Base-by-base conservation (phyloP, 2,888 invertebrate genomes). In the Thera obeliscata region DNA sequence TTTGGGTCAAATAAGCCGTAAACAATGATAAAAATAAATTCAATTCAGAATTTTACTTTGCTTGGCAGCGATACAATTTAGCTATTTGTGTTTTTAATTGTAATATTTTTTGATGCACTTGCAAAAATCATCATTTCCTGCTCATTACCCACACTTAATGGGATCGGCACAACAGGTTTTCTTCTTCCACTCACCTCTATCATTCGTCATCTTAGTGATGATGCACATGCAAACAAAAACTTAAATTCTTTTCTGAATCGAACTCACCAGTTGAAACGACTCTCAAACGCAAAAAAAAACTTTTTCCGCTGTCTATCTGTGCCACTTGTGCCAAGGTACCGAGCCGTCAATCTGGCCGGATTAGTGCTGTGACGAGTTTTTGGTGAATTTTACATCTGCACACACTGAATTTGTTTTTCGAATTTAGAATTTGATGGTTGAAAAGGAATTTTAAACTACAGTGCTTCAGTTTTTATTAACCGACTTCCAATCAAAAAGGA, bases 341-440 rank as follows among this genome's bases (percentile, higher is more conserved):
- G 46, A 56, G 52, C 56, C 65, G 69, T 69, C 69, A 69, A 62
- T 66, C 65, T 52, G 62, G 36, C 48, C n/a, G 57, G 65, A 65
- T 69, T 69, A 65, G 62, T 62, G 62, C 46, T 56, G 64, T 62
- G 65, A 69, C 58, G 61, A 68, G 52, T 67, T 56, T 67, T 64
- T 56, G 60, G 61, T 41, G 57, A 54, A 64, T 64, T 64, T 57
- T 64, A 57, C 56, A 61, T 61, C 50, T 43, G 41, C 49, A 48
- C 61, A 56, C 58, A 35, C 52, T 35, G 35, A 60, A 65, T 62
- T 67, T 64, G 52, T 65, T 62, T 65, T 65, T 52, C 35, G 62
- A 57, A 57, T 59, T 65, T 62, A 66, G 56, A 62, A 50, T 57
- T 65, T 59, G 59, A 65, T 48, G 61, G n/a, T 35, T 62, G 63